Conservation (phyloP, 1,140 invertebrate species). For the Aphelinus certus region DNA sequence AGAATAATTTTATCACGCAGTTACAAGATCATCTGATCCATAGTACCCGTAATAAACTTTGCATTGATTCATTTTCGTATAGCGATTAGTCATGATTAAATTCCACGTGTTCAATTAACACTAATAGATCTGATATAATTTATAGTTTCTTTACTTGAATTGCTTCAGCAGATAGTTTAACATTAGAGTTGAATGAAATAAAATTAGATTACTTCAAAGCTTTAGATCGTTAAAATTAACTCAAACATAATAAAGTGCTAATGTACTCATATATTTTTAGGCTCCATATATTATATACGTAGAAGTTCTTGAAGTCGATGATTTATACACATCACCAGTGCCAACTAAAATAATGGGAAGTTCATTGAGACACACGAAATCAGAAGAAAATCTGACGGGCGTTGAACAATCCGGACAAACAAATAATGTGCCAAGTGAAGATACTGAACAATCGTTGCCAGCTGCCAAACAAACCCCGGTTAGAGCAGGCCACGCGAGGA, state of each 20-base stretch:
- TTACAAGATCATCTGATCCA: too few relatives aligned
- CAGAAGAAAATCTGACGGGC: slow-evolving; percentile 87
- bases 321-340: slow-evolving; percentile 82
- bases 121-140: background rate
- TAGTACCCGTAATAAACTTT: too few relatives aligned
- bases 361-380: slow-evolving; percentile 87
- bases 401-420: slow-evolving; percentile 58
- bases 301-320: slow-evolving; percentile 93
- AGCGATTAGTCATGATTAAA: too few relatives aligned
- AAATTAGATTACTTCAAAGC: background rate
- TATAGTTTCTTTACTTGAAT: background rate
- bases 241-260: background rate
- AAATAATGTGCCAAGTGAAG: slow-evolving; percentile 47
- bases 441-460: slow-evolving; percentile 47
- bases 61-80: too few relatives aligned
- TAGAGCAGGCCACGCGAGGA: slow-evolving; percentile 51
- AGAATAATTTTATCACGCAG: too few relatives aligned
- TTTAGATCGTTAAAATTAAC: background rate
- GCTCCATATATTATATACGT: slow-evolving; percentile 98
- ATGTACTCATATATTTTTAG: slow-evolving; percentile 62
- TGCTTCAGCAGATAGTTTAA: background rate
- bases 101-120: too few relatives aligned
- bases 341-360: slow-evolving; percentile 82
- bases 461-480: slow-evolving; percentile 58
- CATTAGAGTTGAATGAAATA: background rate